phyloP scores from a whole-genome alignment of 2,113 vertebrate species.

The Trinectes maculatus region DNA sequence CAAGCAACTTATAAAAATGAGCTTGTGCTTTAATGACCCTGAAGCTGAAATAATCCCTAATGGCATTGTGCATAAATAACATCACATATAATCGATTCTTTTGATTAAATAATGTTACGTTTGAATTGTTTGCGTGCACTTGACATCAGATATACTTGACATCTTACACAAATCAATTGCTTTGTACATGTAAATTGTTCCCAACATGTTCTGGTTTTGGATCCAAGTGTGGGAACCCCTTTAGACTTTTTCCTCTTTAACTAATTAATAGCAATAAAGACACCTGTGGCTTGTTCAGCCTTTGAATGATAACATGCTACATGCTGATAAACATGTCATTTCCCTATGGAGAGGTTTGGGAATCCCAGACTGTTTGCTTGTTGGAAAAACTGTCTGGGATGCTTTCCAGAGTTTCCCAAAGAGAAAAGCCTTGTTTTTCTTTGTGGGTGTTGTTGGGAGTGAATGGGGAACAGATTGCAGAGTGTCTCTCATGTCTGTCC shows the following conservation, averaged over 20 bases:
- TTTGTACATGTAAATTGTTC: conserved; percentile 16
- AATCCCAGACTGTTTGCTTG: conserved; percentile 63
- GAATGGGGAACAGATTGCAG: conserved; percentile 78
- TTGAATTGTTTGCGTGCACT: conserved; percentile 23
- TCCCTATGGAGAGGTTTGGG: conserved; percentile 40
- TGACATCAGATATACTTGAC: conserved; percentile 30
- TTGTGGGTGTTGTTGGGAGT: conserved; percentile 64
- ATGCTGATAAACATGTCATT: conserved; percentile 59
- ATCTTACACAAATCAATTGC: conserved; percentile 31
- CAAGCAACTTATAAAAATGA: no score
- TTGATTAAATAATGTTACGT: conserved; percentile 26
- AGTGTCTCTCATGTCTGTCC: conserved; percentile 79
- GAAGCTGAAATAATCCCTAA: conserved; percentile 2
- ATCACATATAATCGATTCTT: conserved; percentile 28
- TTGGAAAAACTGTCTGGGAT: conserved; percentile 68
- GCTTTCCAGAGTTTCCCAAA: conserved; percentile 71
- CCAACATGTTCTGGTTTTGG: conserved; percentile 5
- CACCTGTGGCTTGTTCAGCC: conserved; percentile 58
- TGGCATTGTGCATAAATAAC: conserved; percentile 23
- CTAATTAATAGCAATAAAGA: conserved; percentile 13
- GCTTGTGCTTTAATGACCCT: background rate
- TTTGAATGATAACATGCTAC: conserved; percentile 44
- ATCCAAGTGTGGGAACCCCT: conserved; percentile 20
- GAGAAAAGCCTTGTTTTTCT: conserved; percentile 69
- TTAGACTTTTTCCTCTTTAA: background rate